Conservation (phyloP, 2,113 vertebrate genomes). For the Rattus rattus region DNA sequence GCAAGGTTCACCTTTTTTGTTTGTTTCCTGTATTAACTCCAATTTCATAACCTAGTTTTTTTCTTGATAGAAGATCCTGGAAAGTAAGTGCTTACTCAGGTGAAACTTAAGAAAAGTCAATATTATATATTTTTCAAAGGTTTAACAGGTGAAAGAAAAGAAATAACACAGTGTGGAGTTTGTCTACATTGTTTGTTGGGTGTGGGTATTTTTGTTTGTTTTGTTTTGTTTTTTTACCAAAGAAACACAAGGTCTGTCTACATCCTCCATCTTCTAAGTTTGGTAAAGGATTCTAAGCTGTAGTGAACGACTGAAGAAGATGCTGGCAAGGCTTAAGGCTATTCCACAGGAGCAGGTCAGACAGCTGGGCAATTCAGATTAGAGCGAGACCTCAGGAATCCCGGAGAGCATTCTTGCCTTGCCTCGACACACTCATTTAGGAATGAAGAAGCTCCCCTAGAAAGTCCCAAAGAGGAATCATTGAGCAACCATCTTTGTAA, state of each 20-base stretch:
- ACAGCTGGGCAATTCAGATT: not conserved
- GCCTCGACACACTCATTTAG: not conserved
- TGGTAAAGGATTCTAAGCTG: conserved; percentile 29
- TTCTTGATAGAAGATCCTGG: conserved; percentile 6
- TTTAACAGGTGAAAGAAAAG: not conserved
- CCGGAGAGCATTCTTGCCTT: not conserved
- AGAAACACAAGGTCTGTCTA: conserved; percentile 23
- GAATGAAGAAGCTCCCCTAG: conserved; percentile 28
- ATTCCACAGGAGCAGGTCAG: not conserved
- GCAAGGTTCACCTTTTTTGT: not conserved
- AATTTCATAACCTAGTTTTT: not conserved
- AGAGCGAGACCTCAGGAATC: not conserved
- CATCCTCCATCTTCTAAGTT: conserved; percentile 36
- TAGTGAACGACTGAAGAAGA: not conserved
- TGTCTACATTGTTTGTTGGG: not conserved
- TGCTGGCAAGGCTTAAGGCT: not conserved
- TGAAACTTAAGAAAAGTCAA: conserved; percentile 48
- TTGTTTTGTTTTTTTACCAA: not conserved
- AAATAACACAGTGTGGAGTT: not conserved
- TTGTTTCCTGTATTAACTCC: not conserved
- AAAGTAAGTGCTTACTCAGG: not conserved
- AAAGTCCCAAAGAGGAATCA: not conserved
- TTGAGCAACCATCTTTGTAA: not conserved
- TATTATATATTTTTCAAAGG: conserved; percentile 42
- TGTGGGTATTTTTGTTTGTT: too few species aligned